Evolutionary conservation across 37 sponge, comb jelly and placozoan genomes (phyloP).

Genomic region (Aplysina aerophoba): DNA sequence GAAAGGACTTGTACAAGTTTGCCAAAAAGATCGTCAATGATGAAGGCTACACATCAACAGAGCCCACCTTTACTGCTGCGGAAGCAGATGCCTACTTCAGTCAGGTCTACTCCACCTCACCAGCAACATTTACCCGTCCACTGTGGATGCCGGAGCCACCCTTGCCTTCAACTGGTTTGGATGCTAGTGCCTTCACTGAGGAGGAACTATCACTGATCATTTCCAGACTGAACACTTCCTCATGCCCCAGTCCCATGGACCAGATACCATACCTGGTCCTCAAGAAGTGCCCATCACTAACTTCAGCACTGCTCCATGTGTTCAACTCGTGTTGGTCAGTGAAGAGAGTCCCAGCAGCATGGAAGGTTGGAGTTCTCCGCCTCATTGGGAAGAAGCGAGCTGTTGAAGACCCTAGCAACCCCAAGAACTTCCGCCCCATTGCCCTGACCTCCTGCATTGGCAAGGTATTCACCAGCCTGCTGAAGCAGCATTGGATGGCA

Average conservation of each 20-base stretch:
- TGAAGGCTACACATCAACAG: not conserved
- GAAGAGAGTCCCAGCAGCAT: not conserved
- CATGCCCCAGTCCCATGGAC: too few relatives aligned
- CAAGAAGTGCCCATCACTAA: too few relatives aligned
- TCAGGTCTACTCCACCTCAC: conserved; percentile 8
- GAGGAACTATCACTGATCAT: too few relatives aligned
- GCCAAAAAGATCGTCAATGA: conserved; percentile 24
- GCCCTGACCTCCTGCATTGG: conserved; percentile 33
- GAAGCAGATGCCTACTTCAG: conserved; percentile 20
- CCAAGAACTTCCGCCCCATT: conserved; percentile 35
- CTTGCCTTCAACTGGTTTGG: not conserved
- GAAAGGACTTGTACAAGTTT: not conserved
- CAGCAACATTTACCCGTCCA: conserved; percentile 22
- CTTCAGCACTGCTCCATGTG: too few relatives aligned
- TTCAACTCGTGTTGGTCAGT: conserved; percentile 30
- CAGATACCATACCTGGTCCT: too few relatives aligned
- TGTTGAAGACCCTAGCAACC: conserved; percentile 23
- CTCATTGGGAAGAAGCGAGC: conserved; percentile 28
- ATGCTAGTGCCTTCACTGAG: too few relatives aligned
- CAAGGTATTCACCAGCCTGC: conserved; percentile 12
- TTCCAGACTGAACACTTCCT: too few relatives aligned
- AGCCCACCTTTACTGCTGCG: not conserved
- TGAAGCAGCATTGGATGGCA: conserved; percentile 1
- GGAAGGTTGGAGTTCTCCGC: conserved; percentile 21
- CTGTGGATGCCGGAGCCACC: conserved; percentile 6